These are phyloP conservation scores for Psettodes erumei DNA, from an alignment of 2,113 vertebrate genomes.

Conservation along the genomic window DNA sequence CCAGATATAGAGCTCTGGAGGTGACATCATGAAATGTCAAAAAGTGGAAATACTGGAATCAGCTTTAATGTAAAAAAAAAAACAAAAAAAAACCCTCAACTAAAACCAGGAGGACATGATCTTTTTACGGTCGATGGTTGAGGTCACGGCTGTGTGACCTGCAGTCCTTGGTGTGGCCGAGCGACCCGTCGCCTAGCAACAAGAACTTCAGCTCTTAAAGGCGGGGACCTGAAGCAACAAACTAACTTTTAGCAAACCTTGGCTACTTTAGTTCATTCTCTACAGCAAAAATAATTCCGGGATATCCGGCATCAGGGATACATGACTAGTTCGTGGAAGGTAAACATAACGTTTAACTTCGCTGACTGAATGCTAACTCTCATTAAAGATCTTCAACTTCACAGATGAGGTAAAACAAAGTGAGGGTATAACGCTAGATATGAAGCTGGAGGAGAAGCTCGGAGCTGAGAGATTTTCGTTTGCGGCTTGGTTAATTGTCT, in stretches of 20 bases:
- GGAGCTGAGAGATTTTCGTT: neutral
- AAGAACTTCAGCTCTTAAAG: no score
- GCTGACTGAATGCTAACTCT: neutral
- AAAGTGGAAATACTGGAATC: no score
- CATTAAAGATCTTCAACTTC: neutral
- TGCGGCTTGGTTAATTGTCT: neutral
- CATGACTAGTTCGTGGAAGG: neutral
- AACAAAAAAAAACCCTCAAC: no score
- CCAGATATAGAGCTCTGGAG: no score
- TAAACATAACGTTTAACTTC: neutral
- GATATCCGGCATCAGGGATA: neutral
- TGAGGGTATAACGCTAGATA: neutral
- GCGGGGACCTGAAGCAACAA: neutral
- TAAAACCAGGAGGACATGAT: no score
- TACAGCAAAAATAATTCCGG: no score
- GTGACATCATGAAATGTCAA: no score
- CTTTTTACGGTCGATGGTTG: no score
- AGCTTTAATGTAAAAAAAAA: no score
- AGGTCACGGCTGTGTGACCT: neutral
- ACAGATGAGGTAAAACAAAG: neutral
- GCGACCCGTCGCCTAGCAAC: slow-evolving; percentile 51
- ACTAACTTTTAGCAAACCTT: neutral
- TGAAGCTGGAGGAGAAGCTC: neutral
- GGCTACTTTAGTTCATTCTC: neutral
- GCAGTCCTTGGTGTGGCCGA: neutral